Conservation (phyloP, 2,888 invertebrate genomes). For the Ptychoptera albimana region DNA sequence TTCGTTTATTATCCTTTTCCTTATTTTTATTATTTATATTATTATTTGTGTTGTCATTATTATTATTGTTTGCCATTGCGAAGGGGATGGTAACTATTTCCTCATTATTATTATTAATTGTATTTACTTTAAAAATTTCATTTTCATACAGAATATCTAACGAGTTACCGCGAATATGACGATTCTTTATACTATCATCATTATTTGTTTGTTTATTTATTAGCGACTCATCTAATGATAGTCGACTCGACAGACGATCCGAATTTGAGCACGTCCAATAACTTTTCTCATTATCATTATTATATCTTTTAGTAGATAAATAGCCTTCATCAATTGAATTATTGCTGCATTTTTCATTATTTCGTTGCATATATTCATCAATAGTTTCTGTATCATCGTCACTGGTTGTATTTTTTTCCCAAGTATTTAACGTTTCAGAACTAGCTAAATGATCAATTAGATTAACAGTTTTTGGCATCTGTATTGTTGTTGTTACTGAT, state of each 20-base stretch:
- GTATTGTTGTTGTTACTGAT: slow-evolving; percentile 14
- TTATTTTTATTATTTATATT: slow-evolving; percentile 17
- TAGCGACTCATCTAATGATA: slow-evolving; percentile 26
- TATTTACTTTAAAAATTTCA: slow-evolving; percentile 12
- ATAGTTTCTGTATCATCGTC: neutral
- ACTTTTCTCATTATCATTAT: no score
- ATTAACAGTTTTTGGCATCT: neutral
- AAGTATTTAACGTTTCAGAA: slow-evolving; percentile 27
- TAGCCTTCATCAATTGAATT: slow-evolving; percentile 18
- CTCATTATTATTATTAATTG: no score
- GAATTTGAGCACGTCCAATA: no score
- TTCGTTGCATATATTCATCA: no score
- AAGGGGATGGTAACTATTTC: no score
- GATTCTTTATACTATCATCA: slow-evolving; percentile 15
- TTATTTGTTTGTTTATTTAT: slow-evolving; percentile 17
- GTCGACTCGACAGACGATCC: slow-evolving; percentile 17
- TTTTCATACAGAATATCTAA: slow-evolving; percentile 20
- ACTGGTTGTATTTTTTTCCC: slow-evolving; percentile 19
- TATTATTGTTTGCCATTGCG: neutral
- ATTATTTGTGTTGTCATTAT: slow-evolving; percentile 10
- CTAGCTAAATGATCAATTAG: slow-evolving; percentile 20
- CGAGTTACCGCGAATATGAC: slow-evolving; percentile 22
- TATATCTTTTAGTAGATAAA: slow-evolving; percentile 14
- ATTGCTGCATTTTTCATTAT: neutral
- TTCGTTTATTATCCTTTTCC: slow-evolving; percentile 1